phyloP scores from a whole-genome alignment of 2,888 invertebrate species.

The Diplolepis rosae region DNA sequence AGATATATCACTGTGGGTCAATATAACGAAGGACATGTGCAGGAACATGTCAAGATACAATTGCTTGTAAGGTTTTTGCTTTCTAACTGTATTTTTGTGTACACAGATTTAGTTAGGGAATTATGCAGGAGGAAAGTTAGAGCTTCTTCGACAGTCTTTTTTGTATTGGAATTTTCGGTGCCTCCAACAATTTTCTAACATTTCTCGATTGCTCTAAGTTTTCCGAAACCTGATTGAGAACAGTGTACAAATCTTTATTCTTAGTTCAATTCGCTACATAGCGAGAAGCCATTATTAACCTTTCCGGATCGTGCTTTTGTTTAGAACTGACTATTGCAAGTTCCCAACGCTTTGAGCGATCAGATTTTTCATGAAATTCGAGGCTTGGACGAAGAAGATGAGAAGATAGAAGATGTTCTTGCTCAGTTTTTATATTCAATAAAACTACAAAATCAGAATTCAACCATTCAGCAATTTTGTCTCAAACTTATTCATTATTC shows the following conservation, averaged over 20 bases:
- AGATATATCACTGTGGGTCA: too few relatives aligned
- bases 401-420: not conserved
- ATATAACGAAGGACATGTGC: too few relatives aligned
- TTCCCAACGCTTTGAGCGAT: not conserved
- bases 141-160: not conserved
- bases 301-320: not conserved
- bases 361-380: not conserved
- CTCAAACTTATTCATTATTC: not conserved
- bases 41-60: too few relatives aligned
- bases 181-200: too few relatives aligned
- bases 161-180: not conserved
- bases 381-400: not conserved
- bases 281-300: too few relatives aligned
- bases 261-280: too few relatives aligned
- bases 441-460: not conserved
- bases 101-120: conserved; percentile 4
- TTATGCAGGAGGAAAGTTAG: not conserved
- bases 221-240: too few relatives aligned
- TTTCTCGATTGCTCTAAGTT: too few relatives aligned
- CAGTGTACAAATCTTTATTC: too few relatives aligned
- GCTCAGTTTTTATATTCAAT: not conserved
- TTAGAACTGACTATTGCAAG: not conserved
- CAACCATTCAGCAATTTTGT: not conserved
- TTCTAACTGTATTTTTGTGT: conserved; percentile 5
- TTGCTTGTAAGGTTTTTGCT: too few relatives aligned